Conservation (phyloP, 53 echinoderm and acorn worm species). For the Crossaster papposus region DNA sequence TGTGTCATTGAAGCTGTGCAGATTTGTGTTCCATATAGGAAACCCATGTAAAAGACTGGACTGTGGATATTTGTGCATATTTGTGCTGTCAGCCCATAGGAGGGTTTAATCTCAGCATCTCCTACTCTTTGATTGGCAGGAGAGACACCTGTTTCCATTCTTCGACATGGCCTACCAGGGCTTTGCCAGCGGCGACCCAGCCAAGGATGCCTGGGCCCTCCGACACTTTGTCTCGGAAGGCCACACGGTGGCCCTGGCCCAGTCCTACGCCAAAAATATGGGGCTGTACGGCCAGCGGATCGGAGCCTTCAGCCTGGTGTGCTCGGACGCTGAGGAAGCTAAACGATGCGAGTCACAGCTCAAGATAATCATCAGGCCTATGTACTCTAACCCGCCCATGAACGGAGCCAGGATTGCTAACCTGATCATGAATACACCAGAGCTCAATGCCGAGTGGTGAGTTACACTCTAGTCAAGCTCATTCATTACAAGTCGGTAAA, state of each 20-base stretch:
- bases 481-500: no score
- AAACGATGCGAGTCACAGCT: constrained; percentile 93
- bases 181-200: constrained; percentile 90
- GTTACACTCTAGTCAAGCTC: no score
- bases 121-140: constrained; percentile 49
- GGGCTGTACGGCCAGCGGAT: constrained; percentile 95
- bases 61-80: no score
- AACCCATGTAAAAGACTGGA: no score
- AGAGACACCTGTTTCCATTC: constrained; percentile 82
- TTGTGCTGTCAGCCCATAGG: no score
- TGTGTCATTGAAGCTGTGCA: no score
- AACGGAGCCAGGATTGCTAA: constrained; percentile 87
- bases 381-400: constrained; percentile 96
- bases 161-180: constrained; percentile 99
- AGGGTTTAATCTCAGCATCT: background rate
- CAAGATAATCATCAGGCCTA: constrained; percentile 96
- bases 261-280: constrained; percentile 98
- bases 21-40: no score
- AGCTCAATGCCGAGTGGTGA: constrained; percentile 81
- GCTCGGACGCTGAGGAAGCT: constrained; percentile 82
- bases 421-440: constrained; percentile 87
- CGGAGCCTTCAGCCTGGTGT: constrained; percentile 86
- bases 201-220: constrained; percentile 81
- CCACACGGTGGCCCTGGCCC: constrained; percentile 80
- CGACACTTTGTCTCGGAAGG: constrained; percentile 83